Base-by-base conservation (phyloP, 2,113 vertebrate species). In the Murina feae region DNA sequence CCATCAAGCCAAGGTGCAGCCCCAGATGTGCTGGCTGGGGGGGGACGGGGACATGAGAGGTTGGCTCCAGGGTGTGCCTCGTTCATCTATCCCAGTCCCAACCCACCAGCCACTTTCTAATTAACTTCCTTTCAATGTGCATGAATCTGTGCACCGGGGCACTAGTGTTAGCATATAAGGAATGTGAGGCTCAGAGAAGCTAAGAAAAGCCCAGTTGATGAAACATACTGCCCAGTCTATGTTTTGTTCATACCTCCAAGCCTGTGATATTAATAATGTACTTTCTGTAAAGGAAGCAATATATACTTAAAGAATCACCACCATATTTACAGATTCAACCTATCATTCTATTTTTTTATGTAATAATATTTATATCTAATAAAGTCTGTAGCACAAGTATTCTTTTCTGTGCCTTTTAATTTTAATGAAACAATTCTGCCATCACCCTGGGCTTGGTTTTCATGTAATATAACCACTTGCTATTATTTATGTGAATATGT, bases 271-370 rank as follows among this genome's bases (percentile, higher is more conserved):
- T 47, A 47, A 42, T 65, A 37, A 3, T 12, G 18, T 13, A 9
- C 35, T 69, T 83, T 1, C 17, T 94, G 10, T n/a, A 92, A 84
- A 65, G 60, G 80, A 85, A 94, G 69, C 25, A 39, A 90, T 10
- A 18, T 6, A 49, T 1, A 89, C 51, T 68, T 80, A 51, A 87
- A 89, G 80, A 84, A 66, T 42, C 68, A 11, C 18, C 23, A 25
- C 8, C 28, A 35, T n/a, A 39, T 69, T 68, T 42, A 63, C 11
- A 25, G 30, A 30, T 37, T 63, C 30, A 28, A 25, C 13, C 37
- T 51, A 71, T 18, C 1, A 8, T 60, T 71, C 12, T 55, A 51
- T 71, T 60, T 71, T 71, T 76, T 83, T 55, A 79, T n/a, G 2
- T 49, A 76, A 78, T 74, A 55, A 44, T 30, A 79, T 66, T 88